Percentiles rank a stretch among this genome's conserved stretches.
phyloP scores from a whole-genome alignment of 2,797 vertebrate species.

The Pseudocheirus occidentalis region DNA sequence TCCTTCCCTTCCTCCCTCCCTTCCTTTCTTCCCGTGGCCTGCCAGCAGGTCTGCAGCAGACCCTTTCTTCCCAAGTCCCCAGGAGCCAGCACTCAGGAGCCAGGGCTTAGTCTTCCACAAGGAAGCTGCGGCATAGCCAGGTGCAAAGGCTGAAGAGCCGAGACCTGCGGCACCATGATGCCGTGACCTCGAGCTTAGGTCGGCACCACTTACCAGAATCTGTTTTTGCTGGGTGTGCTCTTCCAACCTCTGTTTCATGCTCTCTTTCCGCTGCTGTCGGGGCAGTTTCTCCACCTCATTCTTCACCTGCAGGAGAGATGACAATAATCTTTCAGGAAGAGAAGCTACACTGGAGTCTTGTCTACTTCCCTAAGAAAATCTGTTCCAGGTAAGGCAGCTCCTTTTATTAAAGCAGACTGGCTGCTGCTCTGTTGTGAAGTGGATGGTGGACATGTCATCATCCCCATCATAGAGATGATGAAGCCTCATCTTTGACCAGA shows the following conservation, averaged over 20 bases:
- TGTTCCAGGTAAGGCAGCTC: background rate
- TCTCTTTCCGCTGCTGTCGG: constrained; percentile 91
- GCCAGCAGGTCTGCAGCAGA: background rate
- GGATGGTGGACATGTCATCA: background rate
- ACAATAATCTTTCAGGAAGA: background rate
- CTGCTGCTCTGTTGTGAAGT: background rate
- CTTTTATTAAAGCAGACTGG: background rate
- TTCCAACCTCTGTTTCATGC: constrained; percentile 89
- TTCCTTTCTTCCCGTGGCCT: too few relatives aligned
- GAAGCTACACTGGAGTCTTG: background rate
- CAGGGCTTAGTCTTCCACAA: background rate
- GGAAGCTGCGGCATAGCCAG: background rate
- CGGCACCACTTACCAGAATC: constrained; percentile 84
- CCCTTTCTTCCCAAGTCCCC: background rate
- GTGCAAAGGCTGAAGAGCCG: background rate
- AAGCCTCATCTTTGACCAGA: background rate
- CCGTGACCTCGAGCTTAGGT: accelerated
- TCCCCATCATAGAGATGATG: background rate
- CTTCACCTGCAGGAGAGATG: constrained; percentile 88
- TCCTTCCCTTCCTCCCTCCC: too few relatives aligned
- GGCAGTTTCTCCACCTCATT: constrained; percentile 92
- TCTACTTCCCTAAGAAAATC: background rate
- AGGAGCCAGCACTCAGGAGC: background rate
- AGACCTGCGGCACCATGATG: accelerated
- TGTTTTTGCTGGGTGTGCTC: constrained; percentile 88